Percentiles rank a stretch among this genome's conserved stretches.
Conservation (phyloP, 2,797 vertebrate species). For the Champsocephalus esox region DNA sequence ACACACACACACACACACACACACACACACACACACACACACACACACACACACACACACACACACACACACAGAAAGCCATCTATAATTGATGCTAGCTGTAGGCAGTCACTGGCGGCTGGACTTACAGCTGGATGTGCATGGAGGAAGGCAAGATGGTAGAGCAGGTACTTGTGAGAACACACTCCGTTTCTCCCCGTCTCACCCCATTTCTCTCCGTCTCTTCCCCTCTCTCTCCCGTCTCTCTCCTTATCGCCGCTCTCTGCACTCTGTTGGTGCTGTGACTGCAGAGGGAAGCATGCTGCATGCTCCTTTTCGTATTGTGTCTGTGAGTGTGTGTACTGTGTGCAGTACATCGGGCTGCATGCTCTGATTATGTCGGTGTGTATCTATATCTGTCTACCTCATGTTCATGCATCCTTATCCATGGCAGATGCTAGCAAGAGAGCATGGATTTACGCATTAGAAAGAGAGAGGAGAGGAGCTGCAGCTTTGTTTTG, state of each 20-base stretch:
- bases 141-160: slow-evolving; percentile 89
- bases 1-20: slow-evolving; percentile 9
- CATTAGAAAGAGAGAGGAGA: background rate
- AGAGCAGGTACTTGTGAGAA: slow-evolving; percentile 87
- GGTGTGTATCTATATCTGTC: slow-evolving; percentile 13
- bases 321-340: slow-evolving; percentile 14
- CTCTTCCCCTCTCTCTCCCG: background rate
- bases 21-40: slow-evolving; percentile 1
- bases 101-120: slow-evolving; percentile 88
- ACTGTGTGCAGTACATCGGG: background rate
- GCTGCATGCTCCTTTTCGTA: slow-evolving; percentile 38
- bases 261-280: slow-evolving; percentile 35
- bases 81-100: slow-evolving; percentile 86
- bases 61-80: slow-evolving; percentile 58
- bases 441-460: slow-evolving; percentile 16
- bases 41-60: slow-evolving; percentile 42
- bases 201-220: slow-evolving; percentile 10
- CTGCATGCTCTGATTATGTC: slow-evolving; percentile 18
- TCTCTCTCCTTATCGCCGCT: slow-evolving; percentile 23
- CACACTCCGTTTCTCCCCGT: slow-evolving; percentile 35
- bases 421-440: background rate
- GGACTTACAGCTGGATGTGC: slow-evolving; percentile 89
- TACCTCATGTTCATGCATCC: slow-evolving; percentile 4
- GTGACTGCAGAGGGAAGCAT: slow-evolving; percentile 55
- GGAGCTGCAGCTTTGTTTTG: slow-evolving; percentile 11